Base-by-base conservation (phyloP, 64 coral and sea anemone genomes). In the Pocillopora damicornis region DNA sequence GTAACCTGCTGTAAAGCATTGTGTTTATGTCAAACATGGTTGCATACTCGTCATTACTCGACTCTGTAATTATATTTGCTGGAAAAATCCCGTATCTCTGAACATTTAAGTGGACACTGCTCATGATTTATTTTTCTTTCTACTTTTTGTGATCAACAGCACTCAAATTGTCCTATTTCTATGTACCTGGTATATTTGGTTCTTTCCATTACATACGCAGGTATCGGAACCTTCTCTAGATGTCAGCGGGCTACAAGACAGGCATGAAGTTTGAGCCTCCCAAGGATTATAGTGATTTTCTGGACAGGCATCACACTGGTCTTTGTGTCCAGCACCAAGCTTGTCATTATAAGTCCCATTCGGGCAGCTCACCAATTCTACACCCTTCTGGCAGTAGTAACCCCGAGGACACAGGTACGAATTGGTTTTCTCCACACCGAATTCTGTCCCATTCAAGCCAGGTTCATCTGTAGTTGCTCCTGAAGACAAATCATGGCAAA, bases 381-480 rank as follows among this genome's bases (percentile, higher is more conserved):
- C 93, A 18, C 97, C 97, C 0, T 83, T 84, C 59, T 88, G 90
- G 58, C 93, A 99, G 82, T 95, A 99, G 76, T 95, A 92, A 1
- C 97, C 93, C 67, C 75, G 80, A 18, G 97, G 97, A 74, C 97
- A 99, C 0, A 92, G 87, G 79, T 88, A 99, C 5, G 76, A 88
- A 17, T 95, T 99, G 37, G 97, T 99, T 17, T 88, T 74, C 15
- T 85, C 67, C 2, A 94, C 90, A 58, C 97, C 97, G 35, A 87
- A 90, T 12, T 71, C 76, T 15, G 90, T 88, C 1, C 87, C 90
- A 68, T 99, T 99, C 51, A 80, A 73, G 1, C 88, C 86, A 51
- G 97, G 97, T 18, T 93, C 83, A 23, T 99, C 97, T 81, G 97
- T 95, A 59, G 87, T 99, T 15, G 97, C 97, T 58, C 97, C 96